Evolutionary conservation across 2,797 vertebrate genomes (phyloP), one percentile per base, ranked within the genome.

Genomic region (Sebastes baramenuke): DNA sequence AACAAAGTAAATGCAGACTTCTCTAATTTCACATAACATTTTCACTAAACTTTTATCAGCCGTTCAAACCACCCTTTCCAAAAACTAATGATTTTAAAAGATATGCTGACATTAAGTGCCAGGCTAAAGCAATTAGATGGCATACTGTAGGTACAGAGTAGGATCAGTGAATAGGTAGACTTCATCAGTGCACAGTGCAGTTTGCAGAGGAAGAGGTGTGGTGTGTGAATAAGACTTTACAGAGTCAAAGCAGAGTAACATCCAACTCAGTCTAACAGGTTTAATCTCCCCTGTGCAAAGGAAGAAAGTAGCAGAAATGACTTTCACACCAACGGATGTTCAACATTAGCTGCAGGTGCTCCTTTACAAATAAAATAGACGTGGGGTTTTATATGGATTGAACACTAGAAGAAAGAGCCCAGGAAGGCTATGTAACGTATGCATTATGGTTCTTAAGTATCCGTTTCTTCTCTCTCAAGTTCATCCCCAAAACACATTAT

Each of bases 211-310:
- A 78, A 25, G 29, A 75, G 38, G 46, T 34, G 46, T 8, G 4
- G 65, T 65, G 75, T 73, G 55, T 83, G 14, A 62, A 64, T 80
- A 80, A 71, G 78, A 85, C 67, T 75, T 16, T 12, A 49, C 25
- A 79, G 29, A 79, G n/a, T 65, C 29, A 73, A 74, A 75, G 13
- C 46, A 71, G 18, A 69, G 20, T 2, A 71, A 46, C 71, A 67
- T 12, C 56, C 34, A 60, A 36, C 32, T 66, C 42, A 11, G 2
- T 71, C 29, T 8, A 78, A 72, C 61, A 75, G 64, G 38, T 79
- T 69, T 56, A n/a, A 52, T 59, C 27, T 61, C 4, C 8, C 27
- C 2, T 7, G 34, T 13, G 46, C 18, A 59, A 49, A 70, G 25
- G 16, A 14, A 65, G 22, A 27, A 25, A 22, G 29, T 7, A 56